A percentile compares a stretch with the other conserved stretches of the same genome.
Conservation (phyloP, 2,888 invertebrate genomes). For the Synanthedon formicaeformis region DNA sequence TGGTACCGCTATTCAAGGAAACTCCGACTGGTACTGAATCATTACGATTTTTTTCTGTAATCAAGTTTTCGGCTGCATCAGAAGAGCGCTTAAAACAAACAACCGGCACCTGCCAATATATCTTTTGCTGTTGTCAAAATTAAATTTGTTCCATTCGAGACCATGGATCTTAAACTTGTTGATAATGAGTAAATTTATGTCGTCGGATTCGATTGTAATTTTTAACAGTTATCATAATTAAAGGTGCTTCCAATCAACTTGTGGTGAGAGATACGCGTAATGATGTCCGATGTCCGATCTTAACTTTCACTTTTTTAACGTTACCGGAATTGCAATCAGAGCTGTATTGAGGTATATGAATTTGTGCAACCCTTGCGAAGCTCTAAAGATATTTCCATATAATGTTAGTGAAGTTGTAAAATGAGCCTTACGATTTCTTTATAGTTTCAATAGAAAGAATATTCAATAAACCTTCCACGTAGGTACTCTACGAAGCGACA, state of each 20-base stretch:
- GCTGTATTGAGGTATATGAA: constrained; percentile 12
- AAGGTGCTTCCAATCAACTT: constrained; percentile 45
- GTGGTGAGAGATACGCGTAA: constrained; percentile 30
- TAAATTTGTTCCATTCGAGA: neutral
- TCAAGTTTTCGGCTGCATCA: constrained; percentile 48
- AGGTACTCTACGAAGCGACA: neutral
- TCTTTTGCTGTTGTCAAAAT: constrained; percentile 15
- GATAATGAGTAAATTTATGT: constrained; percentile 5
- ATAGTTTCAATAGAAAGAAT: neutral
- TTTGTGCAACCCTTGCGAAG: constrained; percentile 15
- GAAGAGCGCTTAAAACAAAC: constrained; percentile 53
- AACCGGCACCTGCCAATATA: constrained; percentile 22
- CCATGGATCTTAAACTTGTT: neutral
- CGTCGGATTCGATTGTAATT: constrained; percentile 9
- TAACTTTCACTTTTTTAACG: constrained; percentile 57
- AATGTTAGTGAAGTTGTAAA: too few species aligned
- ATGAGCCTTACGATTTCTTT: too few species aligned
- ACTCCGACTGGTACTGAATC: constrained; percentile 39
- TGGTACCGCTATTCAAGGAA: constrained; percentile 57
- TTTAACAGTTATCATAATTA: constrained; percentile 43
- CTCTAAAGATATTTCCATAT: too few species aligned
- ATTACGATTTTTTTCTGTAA: constrained; percentile 47
- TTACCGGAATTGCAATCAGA: constrained; percentile 25
- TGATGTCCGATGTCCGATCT: constrained; percentile 18
- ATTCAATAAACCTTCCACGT: neutral